These are phyloP conservation scores for Apotomis capreana DNA, from an alignment of 2,888 invertebrate species.

Conservation along the genomic window DNA sequence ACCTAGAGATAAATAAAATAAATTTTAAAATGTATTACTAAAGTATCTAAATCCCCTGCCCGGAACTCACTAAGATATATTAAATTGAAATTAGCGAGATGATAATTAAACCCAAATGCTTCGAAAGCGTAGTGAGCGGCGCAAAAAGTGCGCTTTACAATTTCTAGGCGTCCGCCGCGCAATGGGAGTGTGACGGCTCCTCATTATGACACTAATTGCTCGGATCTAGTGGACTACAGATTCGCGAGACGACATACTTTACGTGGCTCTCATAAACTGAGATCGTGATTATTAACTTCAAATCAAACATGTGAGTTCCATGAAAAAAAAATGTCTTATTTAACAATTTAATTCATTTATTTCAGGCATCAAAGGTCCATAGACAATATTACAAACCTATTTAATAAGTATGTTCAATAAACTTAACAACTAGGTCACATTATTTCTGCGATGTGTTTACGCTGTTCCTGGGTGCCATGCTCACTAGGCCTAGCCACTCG, in stretches of 20 bases:
- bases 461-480: no score
- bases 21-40: background rate
- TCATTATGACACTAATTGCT: conserved; percentile 46
- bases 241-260: background rate
- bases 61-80: conserved; percentile 9
- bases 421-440: no score
- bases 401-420: no score
- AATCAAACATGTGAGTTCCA: no score
- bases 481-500: no score
- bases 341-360: no score
- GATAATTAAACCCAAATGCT: conserved; percentile 38
- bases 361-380: no score
- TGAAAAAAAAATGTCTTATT: no score
- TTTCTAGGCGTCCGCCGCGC: conserved; percentile 25
- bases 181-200: conserved; percentile 63
- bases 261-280: background rate
- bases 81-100: conserved; percentile 15
- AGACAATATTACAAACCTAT: no score
- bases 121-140: conserved; percentile 37
- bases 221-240: conserved; percentile 16
- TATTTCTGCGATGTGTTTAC: no score
- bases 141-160: conserved; percentile 32
- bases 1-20: no score
- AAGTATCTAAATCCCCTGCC: background rate
- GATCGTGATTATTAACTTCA: no score